Evolutionary conservation across 2,113 vertebrate species (phyloP).

Genomic region (Colius striatus): DNA sequence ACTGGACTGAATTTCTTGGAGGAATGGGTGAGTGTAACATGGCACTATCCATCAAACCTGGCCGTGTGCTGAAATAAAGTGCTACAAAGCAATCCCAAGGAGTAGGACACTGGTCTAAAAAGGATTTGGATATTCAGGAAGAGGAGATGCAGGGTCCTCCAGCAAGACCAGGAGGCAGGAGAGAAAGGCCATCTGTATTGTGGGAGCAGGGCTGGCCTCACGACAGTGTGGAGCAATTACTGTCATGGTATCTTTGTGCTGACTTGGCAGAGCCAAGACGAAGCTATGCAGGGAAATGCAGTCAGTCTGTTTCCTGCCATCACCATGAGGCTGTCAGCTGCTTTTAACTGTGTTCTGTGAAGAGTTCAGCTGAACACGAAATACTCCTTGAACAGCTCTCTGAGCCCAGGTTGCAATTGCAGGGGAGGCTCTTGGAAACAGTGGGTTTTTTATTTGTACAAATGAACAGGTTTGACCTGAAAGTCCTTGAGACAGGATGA

Average conservation of each 20-base stretch:
- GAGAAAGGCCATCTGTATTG: background rate
- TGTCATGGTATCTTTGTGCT: background rate
- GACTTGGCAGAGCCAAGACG: background rate
- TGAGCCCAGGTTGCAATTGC: background rate
- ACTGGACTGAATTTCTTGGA: fast-evolving
- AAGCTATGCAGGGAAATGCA: background rate
- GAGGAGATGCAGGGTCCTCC: background rate
- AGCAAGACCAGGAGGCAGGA: background rate
- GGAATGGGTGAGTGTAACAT: fast-evolving
- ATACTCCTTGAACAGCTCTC: background rate
- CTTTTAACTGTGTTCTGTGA: background rate
- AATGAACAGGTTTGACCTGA: background rate
- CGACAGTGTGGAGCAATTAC: background rate
- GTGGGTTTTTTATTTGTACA: background rate
- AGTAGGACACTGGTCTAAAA: fast-evolving
- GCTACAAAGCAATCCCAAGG: too few relatives aligned
- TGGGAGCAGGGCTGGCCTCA: background rate
- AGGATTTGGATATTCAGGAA: background rate
- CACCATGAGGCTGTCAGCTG: background rate
- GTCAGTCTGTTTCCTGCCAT: background rate
- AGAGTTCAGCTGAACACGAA: background rate
- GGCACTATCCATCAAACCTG: background rate
- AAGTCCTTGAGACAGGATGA: background rate
- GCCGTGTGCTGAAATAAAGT: background rate
- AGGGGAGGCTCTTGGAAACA: background rate